phyloP scores from a whole-genome alignment of 2,113 vertebrate species.

The Melierax canorus region DNA sequence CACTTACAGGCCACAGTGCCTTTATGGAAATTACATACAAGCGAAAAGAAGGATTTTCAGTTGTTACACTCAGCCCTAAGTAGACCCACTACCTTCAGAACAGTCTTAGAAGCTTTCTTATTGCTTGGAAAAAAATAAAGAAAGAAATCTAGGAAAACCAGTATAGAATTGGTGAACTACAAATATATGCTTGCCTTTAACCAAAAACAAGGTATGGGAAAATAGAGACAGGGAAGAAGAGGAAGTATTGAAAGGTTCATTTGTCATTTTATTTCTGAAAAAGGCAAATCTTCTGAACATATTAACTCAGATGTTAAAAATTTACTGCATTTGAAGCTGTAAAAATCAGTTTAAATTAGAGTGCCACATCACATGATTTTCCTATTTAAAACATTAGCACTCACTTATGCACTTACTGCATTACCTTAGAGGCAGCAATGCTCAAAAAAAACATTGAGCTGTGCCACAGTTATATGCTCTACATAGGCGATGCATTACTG shows the following conservation, averaged over 20 bases:
- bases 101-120: background rate
- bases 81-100: background rate
- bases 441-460: background rate
- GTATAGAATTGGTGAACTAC: background rate
- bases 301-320: background rate
- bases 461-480: background rate
- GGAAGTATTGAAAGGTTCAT: background rate
- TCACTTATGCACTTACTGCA: background rate
- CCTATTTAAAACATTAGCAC: background rate
- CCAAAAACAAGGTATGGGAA: background rate
- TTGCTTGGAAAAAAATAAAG: background rate
- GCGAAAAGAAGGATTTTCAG: background rate
- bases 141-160: background rate
- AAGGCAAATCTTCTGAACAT: background rate
- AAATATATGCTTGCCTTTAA: background rate
- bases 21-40: background rate
- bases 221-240: background rate
- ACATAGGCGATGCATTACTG: background rate
- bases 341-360: background rate
- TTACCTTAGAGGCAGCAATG: background rate
- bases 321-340: background rate
- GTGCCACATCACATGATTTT: background rate
- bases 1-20: background rate
- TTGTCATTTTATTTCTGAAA: background rate
- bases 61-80: background rate